Conservation (phyloP, 1,140 invertebrate genomes). For the Drosophila nigromelanica region DNA sequence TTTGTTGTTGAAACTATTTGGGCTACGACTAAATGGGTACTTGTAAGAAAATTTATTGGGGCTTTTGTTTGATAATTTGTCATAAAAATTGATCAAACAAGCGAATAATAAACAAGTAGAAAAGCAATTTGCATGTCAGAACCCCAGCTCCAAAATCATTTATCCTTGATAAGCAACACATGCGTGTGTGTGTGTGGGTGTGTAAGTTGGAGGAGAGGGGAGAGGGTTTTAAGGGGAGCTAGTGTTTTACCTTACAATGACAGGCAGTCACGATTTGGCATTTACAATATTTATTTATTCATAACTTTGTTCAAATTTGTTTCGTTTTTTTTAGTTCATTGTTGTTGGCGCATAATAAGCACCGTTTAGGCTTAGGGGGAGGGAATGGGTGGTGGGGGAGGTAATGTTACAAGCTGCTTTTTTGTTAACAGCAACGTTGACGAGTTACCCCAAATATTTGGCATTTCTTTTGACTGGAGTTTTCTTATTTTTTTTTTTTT, state of each 20-base stretch:
- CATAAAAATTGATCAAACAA: slow-evolving; percentile 83
- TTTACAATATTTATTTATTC: slow-evolving; percentile 81
- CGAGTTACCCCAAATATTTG: slow-evolving; percentile 48
- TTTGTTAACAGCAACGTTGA: slow-evolving; percentile 34
- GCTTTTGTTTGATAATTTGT: slow-evolving; percentile 65
- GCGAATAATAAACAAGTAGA: slow-evolving; percentile 56
- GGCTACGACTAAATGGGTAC: background rate
- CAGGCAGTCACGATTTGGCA: slow-evolving; percentile 77
- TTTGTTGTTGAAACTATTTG: slow-evolving; percentile 23
- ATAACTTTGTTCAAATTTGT: slow-evolving; percentile 67
- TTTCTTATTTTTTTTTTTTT: slow-evolving; percentile 13
- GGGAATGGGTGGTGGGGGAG: background rate
- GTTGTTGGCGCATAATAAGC: slow-evolving; percentile 51
- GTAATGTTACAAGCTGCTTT: background rate
- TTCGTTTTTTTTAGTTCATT: slow-evolving; percentile 26
- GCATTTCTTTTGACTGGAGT: slow-evolving; percentile 31
- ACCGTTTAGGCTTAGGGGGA: slow-evolving; percentile 15
- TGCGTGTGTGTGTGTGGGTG: slow-evolving; percentile 49
- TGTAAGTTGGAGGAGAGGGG: too few relatives aligned
- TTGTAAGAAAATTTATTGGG: slow-evolving; percentile 5
- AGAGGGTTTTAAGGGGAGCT: background rate
- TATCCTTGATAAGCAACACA: slow-evolving; percentile 62
- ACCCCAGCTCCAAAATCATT: slow-evolving; percentile 21
- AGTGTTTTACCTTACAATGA: slow-evolving; percentile 48
- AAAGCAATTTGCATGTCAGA: slow-evolving; percentile 79